Evolutionary conservation across 2,113 vertebrate species (phyloP).

Genomic region (Clarias gariepinus): DNA sequence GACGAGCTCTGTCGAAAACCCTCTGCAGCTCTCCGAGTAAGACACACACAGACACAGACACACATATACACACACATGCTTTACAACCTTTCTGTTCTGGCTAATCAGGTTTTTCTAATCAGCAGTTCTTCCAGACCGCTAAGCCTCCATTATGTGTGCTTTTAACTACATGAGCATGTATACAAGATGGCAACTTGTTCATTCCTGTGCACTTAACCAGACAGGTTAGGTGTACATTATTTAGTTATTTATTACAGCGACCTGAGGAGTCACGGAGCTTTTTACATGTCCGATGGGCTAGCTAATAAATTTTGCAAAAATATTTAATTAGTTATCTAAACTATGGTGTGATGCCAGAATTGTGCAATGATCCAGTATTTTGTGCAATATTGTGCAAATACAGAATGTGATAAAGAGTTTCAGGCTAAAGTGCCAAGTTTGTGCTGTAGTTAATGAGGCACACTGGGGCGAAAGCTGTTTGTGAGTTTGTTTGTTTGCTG

Average conservation of each 20-base stretch:
- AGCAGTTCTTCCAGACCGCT: neutral
- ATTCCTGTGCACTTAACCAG: neutral
- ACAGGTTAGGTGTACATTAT: neutral
- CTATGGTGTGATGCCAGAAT: neutral
- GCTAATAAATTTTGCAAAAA: too few species aligned
- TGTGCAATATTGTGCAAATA: neutral
- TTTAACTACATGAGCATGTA: neutral
- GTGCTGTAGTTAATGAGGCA: neutral
- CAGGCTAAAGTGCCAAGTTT: neutral
- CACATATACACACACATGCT: neutral
- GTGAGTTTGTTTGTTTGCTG: neutral
- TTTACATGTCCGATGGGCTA: neutral
- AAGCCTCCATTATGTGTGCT: neutral
- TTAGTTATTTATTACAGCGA: neutral
- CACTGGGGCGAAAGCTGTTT: neutral
- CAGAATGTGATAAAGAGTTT: neutral
- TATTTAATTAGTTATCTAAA: neutral
- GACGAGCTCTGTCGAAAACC: constrained; percentile 73
- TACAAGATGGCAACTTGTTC: too few species aligned
- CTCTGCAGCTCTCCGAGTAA: constrained; percentile 41
- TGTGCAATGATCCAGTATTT: neutral
- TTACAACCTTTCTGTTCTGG: neutral
- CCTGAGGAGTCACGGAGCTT: neutral
- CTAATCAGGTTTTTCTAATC: neutral
- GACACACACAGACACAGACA: constrained; percentile 12